phyloP scores from a whole-genome alignment of 2,888 invertebrate genomes.

The Drymonia ruficornis region DNA sequence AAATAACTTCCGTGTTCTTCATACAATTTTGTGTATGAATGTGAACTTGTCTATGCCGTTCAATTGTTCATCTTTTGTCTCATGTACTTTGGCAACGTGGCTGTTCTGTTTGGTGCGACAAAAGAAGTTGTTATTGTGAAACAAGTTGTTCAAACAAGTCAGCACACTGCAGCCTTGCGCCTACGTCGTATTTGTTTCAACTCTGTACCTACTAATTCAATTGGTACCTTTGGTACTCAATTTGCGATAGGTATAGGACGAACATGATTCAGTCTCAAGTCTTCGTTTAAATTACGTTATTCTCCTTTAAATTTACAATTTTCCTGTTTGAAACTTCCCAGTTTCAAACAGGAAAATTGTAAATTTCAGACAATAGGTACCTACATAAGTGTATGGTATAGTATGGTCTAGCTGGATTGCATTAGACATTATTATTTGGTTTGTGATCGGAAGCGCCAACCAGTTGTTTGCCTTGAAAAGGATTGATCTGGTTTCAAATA shows the following conservation, averaged over 20 bases:
- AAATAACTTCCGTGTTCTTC: not conserved
- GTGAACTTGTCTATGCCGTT: not conserved
- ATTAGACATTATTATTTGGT: not conserved
- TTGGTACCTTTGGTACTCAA: conserved; percentile 8
- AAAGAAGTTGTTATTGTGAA: conserved; percentile 37
- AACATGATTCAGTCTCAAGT: not conserved
- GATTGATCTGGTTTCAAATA: not conserved
- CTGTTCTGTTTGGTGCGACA: conserved; percentile 13
- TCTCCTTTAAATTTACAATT: conserved; percentile 1
- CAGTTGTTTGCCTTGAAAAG: conserved; percentile 1
- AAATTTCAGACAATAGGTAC: no score
- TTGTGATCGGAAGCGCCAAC: conserved; percentile 1
- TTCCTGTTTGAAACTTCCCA: conserved; percentile 5
- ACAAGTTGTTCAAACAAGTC: conserved; percentile 49
- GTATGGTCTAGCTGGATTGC: not conserved
- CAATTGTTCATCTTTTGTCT: conserved; percentile 26
- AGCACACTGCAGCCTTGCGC: conserved; percentile 28
- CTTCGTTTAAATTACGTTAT: not conserved
- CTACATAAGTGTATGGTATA: not conserved
- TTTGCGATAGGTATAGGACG: not conserved
- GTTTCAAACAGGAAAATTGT: not conserved
- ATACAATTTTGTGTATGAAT: not conserved
- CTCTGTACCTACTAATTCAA: conserved; percentile 15
- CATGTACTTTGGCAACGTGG: conserved; percentile 16
- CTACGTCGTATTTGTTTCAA: conserved; percentile 26